Base-by-base conservation (phyloP, 2,797 vertebrate genomes). In the Labroides dimidiatus region DNA sequence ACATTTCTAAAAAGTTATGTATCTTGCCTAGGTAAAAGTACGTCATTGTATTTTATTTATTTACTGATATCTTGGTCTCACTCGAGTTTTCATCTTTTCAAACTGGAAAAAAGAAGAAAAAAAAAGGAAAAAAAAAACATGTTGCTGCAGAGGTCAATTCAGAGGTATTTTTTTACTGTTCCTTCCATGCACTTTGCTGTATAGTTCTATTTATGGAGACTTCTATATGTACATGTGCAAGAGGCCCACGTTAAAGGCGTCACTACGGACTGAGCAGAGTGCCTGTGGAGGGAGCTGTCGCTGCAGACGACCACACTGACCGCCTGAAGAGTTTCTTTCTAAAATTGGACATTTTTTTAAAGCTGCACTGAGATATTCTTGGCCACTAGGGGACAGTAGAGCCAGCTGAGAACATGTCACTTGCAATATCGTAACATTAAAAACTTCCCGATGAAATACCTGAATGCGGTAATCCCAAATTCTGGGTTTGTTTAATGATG, bases 81-180 rank as follows among this genome's bases (percentile, higher is more conserved):
- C 85, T 86, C 41, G 51, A 80, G 64, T 90, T 90, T 89, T 87
- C 90, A 90, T 84, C 74, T 87, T 88, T 91, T 89, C 72, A 87
- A 73, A 76, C 21, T 56, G 16, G 2, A 12, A 75, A 72, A 61
- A 64, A 55, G 7, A 16, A 48, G 17, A 64, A 36, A 65, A 67
- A 63, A 69, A 61, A 42, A 64, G 27, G 62, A 67, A 63, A 69
- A 61, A 42, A 53, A 69, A 19, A 53, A 50, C 4, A 45, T 81
- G 87, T 87, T 89, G 86, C 84, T 87, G 87, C 83, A 89, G 85
- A 90, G 80, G 87, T 84, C 65, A 84, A 77, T 86, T 79, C 84
- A 86, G 90, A 91, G 79, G 81, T 92, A 91, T 92, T 93, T 93
- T 92, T 93, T 45, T 92, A 92, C 87, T 80, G 57, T 89, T 90